Conservation (phyloP, 2,797 vertebrate genomes). For the Syngnathus rostellatus region DNA sequence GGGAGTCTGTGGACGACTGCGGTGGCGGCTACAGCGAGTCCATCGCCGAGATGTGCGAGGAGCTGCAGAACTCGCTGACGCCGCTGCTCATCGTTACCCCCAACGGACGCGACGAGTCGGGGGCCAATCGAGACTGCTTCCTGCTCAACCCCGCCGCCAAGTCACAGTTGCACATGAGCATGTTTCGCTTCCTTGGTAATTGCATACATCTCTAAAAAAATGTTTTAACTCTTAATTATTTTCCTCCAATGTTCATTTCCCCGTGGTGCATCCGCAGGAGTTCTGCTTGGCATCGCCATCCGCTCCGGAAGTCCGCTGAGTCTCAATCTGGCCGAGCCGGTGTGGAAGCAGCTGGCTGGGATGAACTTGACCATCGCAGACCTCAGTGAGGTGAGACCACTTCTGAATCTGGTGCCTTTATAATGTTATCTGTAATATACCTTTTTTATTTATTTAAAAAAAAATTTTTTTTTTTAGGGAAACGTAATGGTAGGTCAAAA, state of each 20-base stretch:
- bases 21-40: conserved; percentile 98
- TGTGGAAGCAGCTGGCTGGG: conserved; percentile 98
- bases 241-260: background rate
- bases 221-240: background rate
- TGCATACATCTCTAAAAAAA: background rate
- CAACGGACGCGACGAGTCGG: conserved; percentile 94
- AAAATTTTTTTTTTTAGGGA: too few species aligned
- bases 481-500: too few species aligned
- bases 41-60: conserved; percentile 98
- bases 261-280: conserved; percentile 64
- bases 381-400: conserved; percentile 84
- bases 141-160: conserved; percentile 89
- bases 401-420: background rate
- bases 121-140: conserved; percentile 98
- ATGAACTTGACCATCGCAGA: conserved; percentile 99
- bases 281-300: conserved; percentile 93
- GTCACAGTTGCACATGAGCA: conserved; percentile 89
- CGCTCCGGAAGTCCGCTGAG: conserved; percentile 95
- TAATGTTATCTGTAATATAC: background rate
- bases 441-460: too few species aligned
- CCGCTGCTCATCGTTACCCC: conserved; percentile 96
- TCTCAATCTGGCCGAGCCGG: conserved; percentile 93
- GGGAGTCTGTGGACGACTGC: conserved; percentile 97
- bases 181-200: conserved; percentile 96
- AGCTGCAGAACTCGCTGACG: conserved; percentile 94